These are phyloP conservation scores for Lordiphosa clarofinis DNA, from an alignment of 1,140 invertebrate genomes.

Conservation along the genomic window DNA sequence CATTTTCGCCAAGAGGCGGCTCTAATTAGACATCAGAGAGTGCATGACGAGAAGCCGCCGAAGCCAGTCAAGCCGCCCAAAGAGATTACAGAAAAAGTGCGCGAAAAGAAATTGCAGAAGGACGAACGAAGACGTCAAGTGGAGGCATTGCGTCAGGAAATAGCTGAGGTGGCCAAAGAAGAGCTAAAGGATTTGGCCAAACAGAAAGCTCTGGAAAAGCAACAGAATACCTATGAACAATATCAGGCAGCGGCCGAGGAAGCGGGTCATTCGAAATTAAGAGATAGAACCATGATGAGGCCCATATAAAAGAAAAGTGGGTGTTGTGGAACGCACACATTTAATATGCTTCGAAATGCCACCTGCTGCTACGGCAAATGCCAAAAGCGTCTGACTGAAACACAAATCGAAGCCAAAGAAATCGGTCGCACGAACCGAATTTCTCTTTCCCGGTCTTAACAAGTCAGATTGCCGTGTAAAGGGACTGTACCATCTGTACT, in stretches of 20 bases:
- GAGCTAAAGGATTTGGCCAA: conserved; percentile 54
- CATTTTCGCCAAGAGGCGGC: conserved; percentile 73
- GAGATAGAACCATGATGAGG: neutral
- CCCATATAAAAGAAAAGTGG: too few relatives aligned
- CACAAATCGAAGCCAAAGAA: too few relatives aligned
- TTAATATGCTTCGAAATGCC: too few relatives aligned
- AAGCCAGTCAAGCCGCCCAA: conserved; percentile 40
- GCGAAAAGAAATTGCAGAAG: conserved; percentile 56
- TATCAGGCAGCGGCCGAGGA: conserved; percentile 47
- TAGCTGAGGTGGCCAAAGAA: conserved; percentile 63
- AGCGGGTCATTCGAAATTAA: neutral
- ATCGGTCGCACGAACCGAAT: too few relatives aligned
- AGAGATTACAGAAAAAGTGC: conserved; percentile 50
- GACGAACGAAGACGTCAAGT: conserved; percentile 47
- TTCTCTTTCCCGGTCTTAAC: too few relatives aligned
- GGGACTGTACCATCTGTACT: too few relatives aligned
- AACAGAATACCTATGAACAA: conserved; percentile 56
- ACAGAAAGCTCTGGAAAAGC: conserved; percentile 36
- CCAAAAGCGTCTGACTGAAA: too few relatives aligned
- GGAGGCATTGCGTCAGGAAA: conserved; percentile 49
- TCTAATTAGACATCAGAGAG: conserved; percentile 72
- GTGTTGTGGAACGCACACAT: too few relatives aligned
- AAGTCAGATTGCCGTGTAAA: too few relatives aligned
- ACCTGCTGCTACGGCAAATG: too few relatives aligned
- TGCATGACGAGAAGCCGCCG: conserved; percentile 54